Evolutionary conservation across 2,888 invertebrate genomes (phyloP), one percentile per base, ranked within the genome.

Genomic region (Empis livida): DNA sequence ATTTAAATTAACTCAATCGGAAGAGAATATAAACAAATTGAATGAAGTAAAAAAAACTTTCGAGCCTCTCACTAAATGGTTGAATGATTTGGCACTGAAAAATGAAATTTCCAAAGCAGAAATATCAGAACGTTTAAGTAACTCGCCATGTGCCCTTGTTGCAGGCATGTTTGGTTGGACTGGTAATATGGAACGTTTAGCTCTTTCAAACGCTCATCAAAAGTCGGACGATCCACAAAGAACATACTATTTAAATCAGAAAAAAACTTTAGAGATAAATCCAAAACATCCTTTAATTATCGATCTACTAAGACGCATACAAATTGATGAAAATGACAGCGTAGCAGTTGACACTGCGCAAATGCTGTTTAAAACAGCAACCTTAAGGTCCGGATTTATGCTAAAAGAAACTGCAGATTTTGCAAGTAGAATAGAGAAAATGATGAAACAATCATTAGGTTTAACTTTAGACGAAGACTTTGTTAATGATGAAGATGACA

Each of bases 131-230:
- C 79, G 95, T 48, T 74, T 97, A 49, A 80, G 84, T 50, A 84
- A 83, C 61, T 95, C 96, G 9, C 97, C 97, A 1, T 95, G 94
- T 68, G 97, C 95, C 45, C 76, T 99, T 45, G 93, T 96, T 43
- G 97, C 97, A 54, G 87, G 90, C 50, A 84, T 89, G 75, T 97
- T 93, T 72, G 96, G 96, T 56, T 97, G 96, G 96, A 95, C 96
- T 58, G 97, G 96, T 60, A 97, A 97, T 71, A 97, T 99, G 97
- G 97, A 97, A 73, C 79, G 97, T 44, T 79, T 97, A 54, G 94
- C 96, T 53, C 72, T 88, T 53, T 87, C 89, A 42, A 97, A 99
- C 72, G 95, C 97, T 14, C 96, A 97, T 70, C 93, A 95, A 68
- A 97, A 97, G 68, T 69, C 84, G 5, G 89, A 95, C 63, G 94